Evolutionary conservation across 2,797 vertebrate genomes (phyloP).

Genomic region (Alcedo atthis): DNA sequence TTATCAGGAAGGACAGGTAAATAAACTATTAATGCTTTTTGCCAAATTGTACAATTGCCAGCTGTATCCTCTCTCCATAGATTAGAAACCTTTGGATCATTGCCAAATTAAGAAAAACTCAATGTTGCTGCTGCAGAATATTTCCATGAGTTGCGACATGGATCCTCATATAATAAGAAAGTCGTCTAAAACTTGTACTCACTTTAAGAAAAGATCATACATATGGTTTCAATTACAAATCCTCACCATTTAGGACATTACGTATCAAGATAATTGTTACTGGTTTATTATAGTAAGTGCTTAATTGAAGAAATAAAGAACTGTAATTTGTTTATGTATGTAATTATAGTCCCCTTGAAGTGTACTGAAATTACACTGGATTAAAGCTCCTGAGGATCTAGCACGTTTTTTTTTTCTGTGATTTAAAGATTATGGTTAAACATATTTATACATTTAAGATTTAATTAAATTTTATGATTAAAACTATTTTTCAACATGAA

Average conservation of each 20-base stretch:
- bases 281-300: not conserved
- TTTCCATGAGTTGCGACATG: slow-evolving; percentile 34
- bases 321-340: not conserved
- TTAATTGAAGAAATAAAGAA: not conserved
- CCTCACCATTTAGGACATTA: not conserved
- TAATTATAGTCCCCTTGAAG: not conserved
- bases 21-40: slow-evolving; percentile 34
- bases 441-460: not conserved
- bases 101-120: slow-evolving; percentile 17
- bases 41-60: not conserved
- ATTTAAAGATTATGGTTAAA: not conserved
- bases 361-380: not conserved
- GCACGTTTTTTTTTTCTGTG: not conserved
- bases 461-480: not conserved
- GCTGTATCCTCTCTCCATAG: not conserved
- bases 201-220: not conserved
- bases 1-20: slow-evolving; percentile 27
- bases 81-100: slow-evolving; percentile 19
- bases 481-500: not conserved
- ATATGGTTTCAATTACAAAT: not conserved
- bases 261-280: not conserved
- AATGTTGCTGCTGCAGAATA: slow-evolving; percentile 38
- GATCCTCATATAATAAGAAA: slow-evolving; percentile 14
- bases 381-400: not conserved
- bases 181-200: not conserved